phyloP scores from a whole-genome alignment of 2,888 invertebrate genomes.

The Trypoxylon attenuatum region DNA sequence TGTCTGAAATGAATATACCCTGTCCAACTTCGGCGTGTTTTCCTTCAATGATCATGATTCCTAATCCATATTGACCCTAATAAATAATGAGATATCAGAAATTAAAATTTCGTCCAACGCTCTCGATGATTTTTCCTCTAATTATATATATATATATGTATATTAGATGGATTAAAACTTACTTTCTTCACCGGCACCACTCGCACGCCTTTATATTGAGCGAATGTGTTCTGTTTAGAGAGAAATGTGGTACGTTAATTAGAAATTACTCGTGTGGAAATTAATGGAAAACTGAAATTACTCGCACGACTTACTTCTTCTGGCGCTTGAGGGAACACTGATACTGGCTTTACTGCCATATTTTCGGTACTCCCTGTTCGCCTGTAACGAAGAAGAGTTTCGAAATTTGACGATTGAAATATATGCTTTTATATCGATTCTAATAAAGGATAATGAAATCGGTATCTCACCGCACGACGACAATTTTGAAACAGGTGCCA shows the following conservation, averaged over 20 bases:
- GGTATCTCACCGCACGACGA: constrained; percentile 86
- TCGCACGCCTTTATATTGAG: constrained; percentile 84
- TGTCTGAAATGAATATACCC: constrained; percentile 94
- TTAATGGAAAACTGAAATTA: background rate
- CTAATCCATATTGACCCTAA: constrained; percentile 87
- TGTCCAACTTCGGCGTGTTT: constrained; percentile 93
- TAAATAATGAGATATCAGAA: too few relatives aligned
- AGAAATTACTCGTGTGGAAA: background rate
- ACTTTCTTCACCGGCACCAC: constrained; percentile 91
- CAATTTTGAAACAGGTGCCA: constrained; percentile 88
- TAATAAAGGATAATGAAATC: too few relatives aligned
- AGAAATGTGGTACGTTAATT: background rate
- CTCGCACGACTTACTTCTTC: constrained; percentile 82
- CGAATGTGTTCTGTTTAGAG: constrained; percentile 44
- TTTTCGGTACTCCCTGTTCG: constrained; percentile 84
- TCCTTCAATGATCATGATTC: constrained; percentile 97
- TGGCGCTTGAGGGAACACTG: constrained; percentile 88
- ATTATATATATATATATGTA: too few relatives aligned
- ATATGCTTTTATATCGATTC: background rate
- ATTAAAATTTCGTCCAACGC: too few relatives aligned
- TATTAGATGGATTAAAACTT: constrained; percentile 53
- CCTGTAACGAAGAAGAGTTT: constrained; percentile 75
- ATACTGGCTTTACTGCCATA: constrained; percentile 92
- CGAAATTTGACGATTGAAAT: too few relatives aligned
- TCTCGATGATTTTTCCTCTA: too few relatives aligned